phyloP scores from a whole-genome alignment of 2,888 invertebrate species.

The Tipula vernalis region DNA sequence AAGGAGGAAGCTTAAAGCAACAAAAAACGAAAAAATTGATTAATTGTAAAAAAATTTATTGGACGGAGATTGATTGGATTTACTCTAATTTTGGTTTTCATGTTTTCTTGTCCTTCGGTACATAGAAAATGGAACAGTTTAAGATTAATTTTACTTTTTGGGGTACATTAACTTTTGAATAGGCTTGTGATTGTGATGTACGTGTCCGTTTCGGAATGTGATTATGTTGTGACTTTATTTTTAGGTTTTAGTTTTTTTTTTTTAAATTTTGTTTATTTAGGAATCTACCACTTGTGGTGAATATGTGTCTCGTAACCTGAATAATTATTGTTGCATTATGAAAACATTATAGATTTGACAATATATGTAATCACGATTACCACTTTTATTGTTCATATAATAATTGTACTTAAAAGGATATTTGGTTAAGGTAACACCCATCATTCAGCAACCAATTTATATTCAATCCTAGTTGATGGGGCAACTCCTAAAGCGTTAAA shows the following conservation, averaged over 20 bases:
- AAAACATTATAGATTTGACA: no score
- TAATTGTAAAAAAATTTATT: neutral
- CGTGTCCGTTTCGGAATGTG: neutral
- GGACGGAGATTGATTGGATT: constrained; percentile 4
- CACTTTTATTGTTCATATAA: no score
- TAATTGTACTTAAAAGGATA: no score
- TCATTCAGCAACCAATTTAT: no score
- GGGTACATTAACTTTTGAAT: neutral
- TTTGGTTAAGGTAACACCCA: no score
- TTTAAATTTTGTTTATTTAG: neutral
- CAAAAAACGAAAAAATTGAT: neutral
- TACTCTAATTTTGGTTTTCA: neutral
- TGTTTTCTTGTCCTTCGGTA: neutral
- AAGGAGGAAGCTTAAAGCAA: neutral
- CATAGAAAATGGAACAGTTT: neutral
- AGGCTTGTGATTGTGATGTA: neutral
- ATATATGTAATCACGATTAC: no score
- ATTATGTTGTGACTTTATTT: neutral
- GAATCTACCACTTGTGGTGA: neutral
- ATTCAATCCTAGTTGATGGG: no score
- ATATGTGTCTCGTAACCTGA: no score
- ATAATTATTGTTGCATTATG: no score
- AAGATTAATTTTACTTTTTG: neutral
- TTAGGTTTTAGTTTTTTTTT: neutral
- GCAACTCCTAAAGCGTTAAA: no score